Base-by-base conservation (phyloP, 1,140 invertebrate genomes). In the Drosophila busckii region DNA sequence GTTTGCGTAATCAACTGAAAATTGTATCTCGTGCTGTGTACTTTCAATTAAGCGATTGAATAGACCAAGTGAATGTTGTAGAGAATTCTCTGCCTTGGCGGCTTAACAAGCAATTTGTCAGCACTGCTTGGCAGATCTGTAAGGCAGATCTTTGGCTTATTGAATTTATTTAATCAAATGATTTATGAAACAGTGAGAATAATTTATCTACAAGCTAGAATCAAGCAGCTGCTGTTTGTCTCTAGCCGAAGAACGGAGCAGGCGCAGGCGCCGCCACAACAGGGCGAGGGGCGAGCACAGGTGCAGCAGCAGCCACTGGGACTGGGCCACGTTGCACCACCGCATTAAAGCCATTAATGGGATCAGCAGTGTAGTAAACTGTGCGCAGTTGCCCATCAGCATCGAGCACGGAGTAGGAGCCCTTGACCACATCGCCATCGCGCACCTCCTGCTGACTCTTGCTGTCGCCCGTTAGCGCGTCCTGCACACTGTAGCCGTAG, bases 261-360 rank as follows among this genome's bases (percentile, higher is more conserved):
- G 59, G n/a, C 20, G 38, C 29, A 4, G 31, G 31, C 3, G 46
- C 28, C 20, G 70, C 67, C n/a, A 55, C 10, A 10, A 58, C 17
- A n/a, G 70, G 60, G 9, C 42, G 42, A n/a, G 42, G 12, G 1
- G 29, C 42, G 1, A 46, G 60, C 12, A 64, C 63, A 1, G 82
- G 76, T 6, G 53, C 46, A 6, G 76, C 49, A 19, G 63, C 63
- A 23, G 38, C 8, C 16, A 37, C 25, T 9, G 69, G 70, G 4
- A 76, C 55, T 7, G 87, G 87, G 38, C 87, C 84, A 8, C 87
- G 70, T 25, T 87, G 89, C 9, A 90, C 90, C 2, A 91, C 88
- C 16, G 90, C 90, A 71, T 91, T 91, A 87, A 91, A 92, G 13
- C 90, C 90, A 44, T 91, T 91, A 16, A 91, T 85, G 8, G 90